Conservation (phyloP, 2,113 vertebrate species). For the Phyllostomus discolor region DNA sequence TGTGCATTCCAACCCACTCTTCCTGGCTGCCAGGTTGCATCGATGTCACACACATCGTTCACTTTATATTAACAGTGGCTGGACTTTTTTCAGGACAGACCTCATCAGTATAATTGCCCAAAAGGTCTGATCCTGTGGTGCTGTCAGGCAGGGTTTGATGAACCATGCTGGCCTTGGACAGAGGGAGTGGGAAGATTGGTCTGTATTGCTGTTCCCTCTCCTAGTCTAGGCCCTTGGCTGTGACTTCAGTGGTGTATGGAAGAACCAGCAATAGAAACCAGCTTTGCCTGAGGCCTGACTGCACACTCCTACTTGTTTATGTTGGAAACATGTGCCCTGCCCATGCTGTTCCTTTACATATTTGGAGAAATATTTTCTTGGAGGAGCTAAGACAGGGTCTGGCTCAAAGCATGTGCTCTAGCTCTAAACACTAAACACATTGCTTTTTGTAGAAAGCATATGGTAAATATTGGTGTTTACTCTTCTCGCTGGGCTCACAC, state of each 20-base stretch:
- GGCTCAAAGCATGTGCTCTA: not conserved
- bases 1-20: no score
- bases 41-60: no score
- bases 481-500: not conserved
- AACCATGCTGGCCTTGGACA: not conserved
- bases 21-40: no score
- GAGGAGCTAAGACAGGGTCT: not conserved
- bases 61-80: no score
- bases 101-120: not conserved
- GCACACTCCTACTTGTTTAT: not conserved
- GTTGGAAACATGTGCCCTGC: not conserved
- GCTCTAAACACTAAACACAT: not conserved
- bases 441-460: not conserved
- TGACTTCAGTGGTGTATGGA: not conserved
- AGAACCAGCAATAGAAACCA: not conserved
- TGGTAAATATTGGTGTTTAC: not conserved
- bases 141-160: not conserved
- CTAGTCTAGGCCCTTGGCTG: not conserved
- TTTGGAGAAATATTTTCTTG: not conserved
- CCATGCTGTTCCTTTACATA: not conserved
- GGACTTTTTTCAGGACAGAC: no score
- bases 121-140: not conserved
- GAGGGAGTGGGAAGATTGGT: not conserved
- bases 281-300: not conserved
- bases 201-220: not conserved